Conservation (phyloP, 1,140 invertebrate species). For the Camponotus pennsylvanicus region DNA sequence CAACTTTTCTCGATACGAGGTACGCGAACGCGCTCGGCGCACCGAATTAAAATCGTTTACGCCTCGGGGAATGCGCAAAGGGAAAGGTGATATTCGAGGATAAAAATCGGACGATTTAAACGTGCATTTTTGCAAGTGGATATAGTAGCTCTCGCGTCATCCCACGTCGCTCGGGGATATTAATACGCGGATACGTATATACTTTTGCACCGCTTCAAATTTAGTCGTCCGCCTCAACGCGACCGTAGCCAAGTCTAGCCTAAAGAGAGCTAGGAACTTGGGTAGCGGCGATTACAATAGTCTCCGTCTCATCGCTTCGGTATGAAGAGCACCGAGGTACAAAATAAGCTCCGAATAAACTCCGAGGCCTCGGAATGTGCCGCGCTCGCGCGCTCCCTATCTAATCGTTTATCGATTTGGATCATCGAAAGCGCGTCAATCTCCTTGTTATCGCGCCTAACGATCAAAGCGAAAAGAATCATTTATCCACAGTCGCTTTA, state of each 20-base stretch:
- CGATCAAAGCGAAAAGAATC: slow-evolving; percentile 21
- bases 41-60: slow-evolving; percentile 8
- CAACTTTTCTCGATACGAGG: slow-evolving; percentile 16
- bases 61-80: not conserved
- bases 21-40: not conserved
- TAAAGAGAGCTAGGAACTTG: slow-evolving; percentile 10
- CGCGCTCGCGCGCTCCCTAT: not conserved
- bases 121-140: not conserved
- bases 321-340: slow-evolving; percentile 50
- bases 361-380: not conserved
- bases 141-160: too few relatives aligned
- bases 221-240: not conserved
- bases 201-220: slow-evolving; percentile 3
- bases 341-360: slow-evolving; percentile 44
- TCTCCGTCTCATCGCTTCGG: slow-evolving; percentile 40
- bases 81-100: not conserved
- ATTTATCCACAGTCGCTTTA: not conserved
- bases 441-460: not conserved
- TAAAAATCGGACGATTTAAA: not conserved
- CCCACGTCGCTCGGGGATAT: not conserved
- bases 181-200: not conserved
- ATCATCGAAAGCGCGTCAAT: not conserved
- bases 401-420: slow-evolving; percentile 3
- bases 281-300: slow-evolving; percentile 51
- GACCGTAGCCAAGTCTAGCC: not conserved